Conservation (phyloP, 2,888 invertebrate species). For the Dastarcus helophoroides region DNA sequence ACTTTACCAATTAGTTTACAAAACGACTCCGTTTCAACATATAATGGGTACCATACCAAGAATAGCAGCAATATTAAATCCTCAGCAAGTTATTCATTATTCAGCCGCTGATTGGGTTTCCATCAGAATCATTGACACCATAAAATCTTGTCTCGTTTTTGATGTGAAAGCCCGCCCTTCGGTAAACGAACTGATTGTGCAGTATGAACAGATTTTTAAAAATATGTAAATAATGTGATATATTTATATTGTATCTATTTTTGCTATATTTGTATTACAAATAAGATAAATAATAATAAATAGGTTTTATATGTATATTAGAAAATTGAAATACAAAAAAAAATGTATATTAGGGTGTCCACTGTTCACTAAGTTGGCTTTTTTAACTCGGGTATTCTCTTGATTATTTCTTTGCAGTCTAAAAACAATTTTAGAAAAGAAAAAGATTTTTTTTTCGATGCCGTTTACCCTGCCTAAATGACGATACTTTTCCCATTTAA, state of each 20-base stretch:
- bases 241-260: background rate
- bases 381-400: too few relatives aligned
- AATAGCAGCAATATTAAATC: constrained; percentile 21
- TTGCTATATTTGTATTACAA: too few relatives aligned
- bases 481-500: too few relatives aligned
- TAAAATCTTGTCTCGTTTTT: constrained; percentile 61
- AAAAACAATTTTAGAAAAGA: too few relatives aligned
- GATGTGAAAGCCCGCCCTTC: constrained; percentile 63
- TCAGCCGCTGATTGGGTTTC: constrained; percentile 47
- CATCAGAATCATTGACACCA: constrained; percentile 47
- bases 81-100: constrained; percentile 59
- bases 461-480: too few relatives aligned
- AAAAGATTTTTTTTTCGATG: too few relatives aligned
- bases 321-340: too few relatives aligned
- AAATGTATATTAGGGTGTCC: too few relatives aligned
- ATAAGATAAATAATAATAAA: too few relatives aligned
- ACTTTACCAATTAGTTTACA: constrained; percentile 83
- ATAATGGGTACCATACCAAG: constrained; percentile 34
- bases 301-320: too few relatives aligned
- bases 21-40: constrained; percentile 82
- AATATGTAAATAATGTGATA: constrained; percentile 3
- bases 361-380: too few relatives aligned
- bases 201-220: constrained; percentile 20
- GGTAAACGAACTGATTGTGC: constrained; percentile 55
- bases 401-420: too few relatives aligned